phyloP scores from a whole-genome alignment of 2,113 vertebrate genomes.

The Sigmodon hispidus region DNA sequence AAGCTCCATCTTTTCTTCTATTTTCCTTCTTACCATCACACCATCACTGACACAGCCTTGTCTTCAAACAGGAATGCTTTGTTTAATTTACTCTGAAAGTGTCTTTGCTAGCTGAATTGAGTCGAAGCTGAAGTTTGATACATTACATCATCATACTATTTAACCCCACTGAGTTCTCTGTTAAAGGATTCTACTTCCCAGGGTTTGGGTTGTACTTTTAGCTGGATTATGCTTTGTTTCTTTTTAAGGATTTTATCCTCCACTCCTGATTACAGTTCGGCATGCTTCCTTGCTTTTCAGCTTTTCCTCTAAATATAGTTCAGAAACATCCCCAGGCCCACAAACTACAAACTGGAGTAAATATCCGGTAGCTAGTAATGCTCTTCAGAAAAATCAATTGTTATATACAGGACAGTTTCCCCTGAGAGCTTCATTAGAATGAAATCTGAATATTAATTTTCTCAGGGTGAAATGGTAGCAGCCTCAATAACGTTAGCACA shows the following conservation, averaged over 20 bases:
- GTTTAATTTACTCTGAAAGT: neutral
- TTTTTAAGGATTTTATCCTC: conserved; percentile 52
- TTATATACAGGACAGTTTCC: conserved; percentile 25
- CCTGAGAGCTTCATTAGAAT: conserved; percentile 59
- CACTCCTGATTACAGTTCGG: conserved; percentile 47
- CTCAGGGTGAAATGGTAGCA: conserved; percentile 22
- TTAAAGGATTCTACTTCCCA: neutral
- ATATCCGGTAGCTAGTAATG: conserved; percentile 52
- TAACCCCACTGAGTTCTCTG: neutral
- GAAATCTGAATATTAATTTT: conserved; percentile 71
- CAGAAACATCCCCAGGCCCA: conserved; percentile 21
- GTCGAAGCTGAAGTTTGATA: neutral
- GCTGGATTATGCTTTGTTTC: conserved; percentile 31
- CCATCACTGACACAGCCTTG: neutral
- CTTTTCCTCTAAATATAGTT: conserved; percentile 46
- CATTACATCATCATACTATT: neutral
- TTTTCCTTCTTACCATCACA: neutral
- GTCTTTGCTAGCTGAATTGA: neutral
- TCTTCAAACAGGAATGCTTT: neutral
- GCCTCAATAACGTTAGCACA: neutral
- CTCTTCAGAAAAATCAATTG: conserved; percentile 71
- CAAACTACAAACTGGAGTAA: conserved; percentile 62
- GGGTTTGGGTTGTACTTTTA: neutral
- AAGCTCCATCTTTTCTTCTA: neutral
- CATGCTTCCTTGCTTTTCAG: conserved; percentile 4